Base-by-base conservation (phyloP, 2,888 invertebrate species). In the Drymonia ruficornis region DNA sequence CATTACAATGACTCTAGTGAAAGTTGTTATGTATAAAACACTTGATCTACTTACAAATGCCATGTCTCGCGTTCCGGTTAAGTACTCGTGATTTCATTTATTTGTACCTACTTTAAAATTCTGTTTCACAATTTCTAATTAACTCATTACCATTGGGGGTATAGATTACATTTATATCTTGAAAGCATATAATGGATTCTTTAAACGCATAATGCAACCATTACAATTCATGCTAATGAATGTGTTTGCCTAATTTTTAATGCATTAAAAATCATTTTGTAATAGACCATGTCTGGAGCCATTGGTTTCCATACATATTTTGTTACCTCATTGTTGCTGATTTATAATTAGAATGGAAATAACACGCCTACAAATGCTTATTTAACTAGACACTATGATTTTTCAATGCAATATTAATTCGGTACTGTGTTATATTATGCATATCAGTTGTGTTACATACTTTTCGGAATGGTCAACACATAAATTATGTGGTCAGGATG, bases 11-110 rank as follows among this genome's bases (percentile, higher is more conserved):
- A 91, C 87, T 92, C 86, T 90, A 91, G 90, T 91, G 91, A 91
- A 91, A 92, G 91, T 93, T 91, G 92, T 92, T 92, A 92, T 92
- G 92, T 92, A 92, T 92, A 90, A 90, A 91, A 91, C 91, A 91
- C 90, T 91, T 91, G 92, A 91, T 91, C 91, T 91, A 91, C 92
- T 93, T 93, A 91, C 91, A 91, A 91, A 91, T 93, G 91, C 92
- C 91, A 91, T 89, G 91, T 91, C 91, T 92, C 86, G 89, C 91
- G 91, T 91, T 91, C 91, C 91, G 89, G 90, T 92, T 91, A 91
- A 90, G 89, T 91, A 92, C 90, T 91, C 91, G 86, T 91, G 90
- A 91, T 91, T 92, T 91, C 91, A 90, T 92, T 89, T 91, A 90
- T 91, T 90, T 90, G 87, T 88, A 86, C 88, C 86, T 87, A 87